These are phyloP conservation scores for Forficula auricularia DNA, from an alignment of 1,140 invertebrate species.

Conservation along the genomic window DNA sequence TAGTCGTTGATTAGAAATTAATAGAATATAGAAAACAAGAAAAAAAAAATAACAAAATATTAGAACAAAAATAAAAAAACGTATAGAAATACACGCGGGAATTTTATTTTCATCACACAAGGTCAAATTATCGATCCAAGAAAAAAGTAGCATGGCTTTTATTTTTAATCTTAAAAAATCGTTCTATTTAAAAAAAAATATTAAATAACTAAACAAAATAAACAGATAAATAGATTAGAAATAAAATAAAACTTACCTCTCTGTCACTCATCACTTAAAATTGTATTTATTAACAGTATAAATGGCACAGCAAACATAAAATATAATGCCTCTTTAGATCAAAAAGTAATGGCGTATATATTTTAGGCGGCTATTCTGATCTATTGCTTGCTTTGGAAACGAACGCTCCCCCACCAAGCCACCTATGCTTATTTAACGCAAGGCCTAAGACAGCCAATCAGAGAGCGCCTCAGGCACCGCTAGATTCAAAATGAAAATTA, in stretches of 20 bases:
- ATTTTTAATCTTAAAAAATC: neutral
- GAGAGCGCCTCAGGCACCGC: no score
- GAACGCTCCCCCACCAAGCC: no score
- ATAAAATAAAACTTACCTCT: slow-evolving; percentile 10
- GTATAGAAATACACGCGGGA: neutral
- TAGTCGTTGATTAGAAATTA: no score
- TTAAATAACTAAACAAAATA: neutral
- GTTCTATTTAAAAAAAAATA: neutral
- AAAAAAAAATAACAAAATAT: neutral
- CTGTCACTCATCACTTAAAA: slow-evolving; percentile 16
- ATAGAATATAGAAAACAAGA: neutral
- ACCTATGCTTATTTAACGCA: no score
- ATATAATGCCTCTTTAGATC: no score
- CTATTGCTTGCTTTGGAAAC: no score
- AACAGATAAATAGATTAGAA: neutral
- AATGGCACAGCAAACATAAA: no score
- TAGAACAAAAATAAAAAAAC: neutral
- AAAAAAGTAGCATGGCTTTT: neutral
- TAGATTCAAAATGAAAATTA: no score
- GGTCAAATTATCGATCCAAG: neutral
- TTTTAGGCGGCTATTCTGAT: no score
- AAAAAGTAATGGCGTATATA: no score
- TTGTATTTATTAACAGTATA: neutral
- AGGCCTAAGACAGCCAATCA: no score
- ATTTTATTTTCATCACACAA: neutral